Evolutionary conservation across 2,888 invertebrate genomes (phyloP).

Genomic region (Hecatera dysodea): DNA sequence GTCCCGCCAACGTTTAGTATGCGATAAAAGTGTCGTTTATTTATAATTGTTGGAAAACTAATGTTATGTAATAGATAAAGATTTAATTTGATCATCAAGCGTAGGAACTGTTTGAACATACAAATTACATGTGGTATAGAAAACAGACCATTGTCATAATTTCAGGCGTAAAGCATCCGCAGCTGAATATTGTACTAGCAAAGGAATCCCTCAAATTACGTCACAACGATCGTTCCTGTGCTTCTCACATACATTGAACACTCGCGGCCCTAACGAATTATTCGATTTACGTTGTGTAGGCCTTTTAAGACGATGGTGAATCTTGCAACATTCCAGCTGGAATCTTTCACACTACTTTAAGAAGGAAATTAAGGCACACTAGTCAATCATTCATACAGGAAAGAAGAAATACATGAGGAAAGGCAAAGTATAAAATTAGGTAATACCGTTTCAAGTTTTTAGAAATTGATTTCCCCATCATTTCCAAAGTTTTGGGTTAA

Average conservation of each 20-base stretch:
- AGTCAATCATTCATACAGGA: neutral
- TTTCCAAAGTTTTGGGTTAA: conserved; percentile 5
- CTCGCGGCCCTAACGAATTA: no score
- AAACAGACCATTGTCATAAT: neutral
- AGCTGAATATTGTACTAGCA: no score
- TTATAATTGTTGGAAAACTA: conserved; percentile 1
- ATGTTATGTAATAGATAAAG: neutral
- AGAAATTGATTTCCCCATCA: conserved; percentile 26
- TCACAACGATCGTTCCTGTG: no score
- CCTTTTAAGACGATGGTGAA: no score
- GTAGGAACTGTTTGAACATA: neutral
- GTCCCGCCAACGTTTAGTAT: conserved; percentile 28
- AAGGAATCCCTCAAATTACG: no score
- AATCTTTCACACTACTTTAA: neutral
- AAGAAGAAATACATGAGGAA: conserved; percentile 13
- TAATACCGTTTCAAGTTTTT: neutral
- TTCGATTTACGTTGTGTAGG: no score
- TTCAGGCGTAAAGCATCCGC: neutral
- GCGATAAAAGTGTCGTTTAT: conserved; percentile 30
- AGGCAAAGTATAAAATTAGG: conserved; percentile 23
- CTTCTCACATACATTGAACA: no score
- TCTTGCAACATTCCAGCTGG: neutral
- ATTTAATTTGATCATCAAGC: neutral
- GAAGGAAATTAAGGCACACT: neutral
- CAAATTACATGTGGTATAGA: neutral